Percentiles rank a stretch among this genome's conserved stretches.
phyloP scores from a whole-genome alignment of 2,797 vertebrate genomes.

The Eulemur mongoz region DNA sequence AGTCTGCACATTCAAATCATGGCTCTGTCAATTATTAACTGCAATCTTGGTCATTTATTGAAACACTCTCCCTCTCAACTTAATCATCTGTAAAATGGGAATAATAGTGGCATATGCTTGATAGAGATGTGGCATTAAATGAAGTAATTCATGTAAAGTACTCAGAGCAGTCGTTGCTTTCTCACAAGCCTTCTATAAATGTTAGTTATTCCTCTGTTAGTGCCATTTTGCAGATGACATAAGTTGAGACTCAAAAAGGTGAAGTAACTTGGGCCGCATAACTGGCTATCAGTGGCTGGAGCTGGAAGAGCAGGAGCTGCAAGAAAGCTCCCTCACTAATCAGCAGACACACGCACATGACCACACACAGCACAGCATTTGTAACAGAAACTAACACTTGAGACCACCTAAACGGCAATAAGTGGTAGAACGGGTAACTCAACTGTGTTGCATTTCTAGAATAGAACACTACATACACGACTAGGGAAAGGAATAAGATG shows the following conservation, averaged over 20 bases:
- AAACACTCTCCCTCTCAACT: neutral
- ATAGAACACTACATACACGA: neutral
- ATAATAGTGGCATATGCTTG: neutral
- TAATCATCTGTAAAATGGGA: neutral
- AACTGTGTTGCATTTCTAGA: neutral
- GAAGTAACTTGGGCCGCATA: neutral
- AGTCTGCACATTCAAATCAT: neutral
- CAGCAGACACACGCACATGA: neutral
- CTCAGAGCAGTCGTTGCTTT: neutral
- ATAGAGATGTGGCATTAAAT: neutral
- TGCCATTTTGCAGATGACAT: neutral
- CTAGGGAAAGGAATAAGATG: neutral
- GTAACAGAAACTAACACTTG: too few relatives aligned
- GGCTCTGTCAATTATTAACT: neutral
- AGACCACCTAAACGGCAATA: neutral
- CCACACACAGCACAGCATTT: neutral
- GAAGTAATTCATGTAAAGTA: neutral
- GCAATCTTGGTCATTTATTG: neutral
- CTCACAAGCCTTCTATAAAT: neutral
- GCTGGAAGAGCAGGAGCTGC: neutral
- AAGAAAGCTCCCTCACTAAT: neutral
- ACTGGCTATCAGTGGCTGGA: neutral
- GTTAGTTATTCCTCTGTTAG: neutral
- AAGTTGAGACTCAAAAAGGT: neutral
- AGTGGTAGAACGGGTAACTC: neutral